A percentile compares a stretch with the other conserved stretches of the same genome.
Evolutionary conservation across 2,797 vertebrate genomes (phyloP).

Genomic region (Emys orbicularis): DNA sequence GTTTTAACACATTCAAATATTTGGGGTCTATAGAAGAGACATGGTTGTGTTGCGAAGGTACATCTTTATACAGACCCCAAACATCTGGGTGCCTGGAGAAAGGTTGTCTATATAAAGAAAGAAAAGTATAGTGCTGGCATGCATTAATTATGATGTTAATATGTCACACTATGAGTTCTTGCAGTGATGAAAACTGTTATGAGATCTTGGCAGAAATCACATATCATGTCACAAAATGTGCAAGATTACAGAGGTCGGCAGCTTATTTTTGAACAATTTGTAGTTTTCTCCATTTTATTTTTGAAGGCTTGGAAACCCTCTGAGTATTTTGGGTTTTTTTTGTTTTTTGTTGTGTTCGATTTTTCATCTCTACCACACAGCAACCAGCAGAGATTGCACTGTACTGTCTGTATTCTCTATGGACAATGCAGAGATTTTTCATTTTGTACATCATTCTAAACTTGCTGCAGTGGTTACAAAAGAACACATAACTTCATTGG

Average conservation of each 20-base stretch:
- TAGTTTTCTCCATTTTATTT: conserved; percentile 47
- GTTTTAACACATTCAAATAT: conserved; percentile 26
- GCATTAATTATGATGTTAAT: conserved; percentile 63
- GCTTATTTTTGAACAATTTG: conserved; percentile 65
- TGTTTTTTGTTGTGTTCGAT: background rate
- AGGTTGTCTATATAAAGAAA: conserved; percentile 59
- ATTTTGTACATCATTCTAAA: conserved; percentile 39
- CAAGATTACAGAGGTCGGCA: conserved; percentile 47
- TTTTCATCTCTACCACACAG: background rate
- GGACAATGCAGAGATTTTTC: conserved; percentile 35
- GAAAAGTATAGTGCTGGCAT: conserved; percentile 67
- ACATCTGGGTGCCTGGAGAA: conserved; percentile 66
- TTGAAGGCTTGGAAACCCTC: background rate
- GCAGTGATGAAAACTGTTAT: conserved; percentile 69
- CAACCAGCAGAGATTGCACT: background rate
- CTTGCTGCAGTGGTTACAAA: conserved; percentile 1
- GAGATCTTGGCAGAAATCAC: conserved; percentile 72
- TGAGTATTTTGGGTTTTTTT: background rate
- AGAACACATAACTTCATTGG: background rate
- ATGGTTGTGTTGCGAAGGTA: conserved; percentile 36
- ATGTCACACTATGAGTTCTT: conserved; percentile 74
- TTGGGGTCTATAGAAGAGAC: background rate
- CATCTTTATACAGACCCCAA: conserved; percentile 55
- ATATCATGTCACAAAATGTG: conserved; percentile 64
- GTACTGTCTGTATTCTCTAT: background rate